Evolutionary conservation across 2,888 invertebrate genomes (phyloP), one percentile per base, ranked within the genome.

Genomic region (Pseudoips prasinana): DNA sequence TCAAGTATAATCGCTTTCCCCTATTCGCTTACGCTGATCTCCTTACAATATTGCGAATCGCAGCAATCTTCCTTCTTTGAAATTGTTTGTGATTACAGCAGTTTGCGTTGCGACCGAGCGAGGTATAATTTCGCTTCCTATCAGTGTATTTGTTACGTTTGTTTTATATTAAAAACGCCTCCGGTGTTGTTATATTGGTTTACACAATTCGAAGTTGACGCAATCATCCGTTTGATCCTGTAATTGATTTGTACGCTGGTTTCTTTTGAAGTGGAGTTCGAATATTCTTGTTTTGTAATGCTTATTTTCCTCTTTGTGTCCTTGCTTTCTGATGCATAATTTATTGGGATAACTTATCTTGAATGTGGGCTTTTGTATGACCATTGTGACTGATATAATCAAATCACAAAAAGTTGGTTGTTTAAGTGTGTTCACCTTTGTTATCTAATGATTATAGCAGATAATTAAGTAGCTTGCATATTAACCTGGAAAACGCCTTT

Each of bases 51-150:
- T 73, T 66, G 70, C 66, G 74, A 77, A 69, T 77, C 64, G 66
- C 57, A 58, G 68, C 72, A 75, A 78, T 78, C 69, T 73, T 62
- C 66, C 64, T 65, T 64, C 69, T 72, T 64, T 67, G 65, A 73
- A 75, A 78, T 77, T 77, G 79, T 79, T 77, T 76, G 71, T 74
- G 74, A 77, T 80, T 77, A 74, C 75, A 68, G 58, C 73, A 66
- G 72, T 74, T 70, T 64, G 66, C 57, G 66, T 63, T 41, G 63
- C 57, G 58, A 56, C 23, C 35, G 50, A 20, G 54, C 61, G 65
- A 72, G 73, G 68, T 74, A 68, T 78, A 73, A 77, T 77, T 71
- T 66, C 27, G 59, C 65, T 64, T 55, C 56, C 64, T 72, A 77
- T 72, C 66, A 64, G 63, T 54, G 54, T 39, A 33, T 39, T 42